Evolutionary conservation across 30 jellyfish, hydroid and myxozoan genomes (phyloP), one percentile per base, ranked within the genome.

Genomic region (Hydractinia echinata): DNA sequence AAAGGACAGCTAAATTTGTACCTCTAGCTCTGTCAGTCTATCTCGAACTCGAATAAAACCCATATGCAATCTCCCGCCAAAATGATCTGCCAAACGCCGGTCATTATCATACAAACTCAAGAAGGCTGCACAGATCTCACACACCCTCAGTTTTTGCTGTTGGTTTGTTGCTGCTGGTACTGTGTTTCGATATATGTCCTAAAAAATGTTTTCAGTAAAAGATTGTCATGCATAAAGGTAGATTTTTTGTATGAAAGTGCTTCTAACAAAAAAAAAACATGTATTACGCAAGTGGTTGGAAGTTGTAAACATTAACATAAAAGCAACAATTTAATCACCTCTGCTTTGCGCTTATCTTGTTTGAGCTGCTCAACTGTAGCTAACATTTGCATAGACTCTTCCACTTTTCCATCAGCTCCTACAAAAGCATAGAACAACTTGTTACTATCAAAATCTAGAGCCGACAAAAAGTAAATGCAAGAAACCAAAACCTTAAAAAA

Each of bases 321-420:
- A 6, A 8, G 70, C 84, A 30, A 30, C 44, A 30, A 30, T 30
- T 30, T 30, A 30, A 30, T 4, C 54, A 94, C 99, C 95, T 94
- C 99, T 5, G 99, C 99, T 76, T 85, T 88, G 61, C 99, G 62
- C 56, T 94, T 94, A 78, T 94, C 87, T 10, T 81, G 79, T 64
- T 94, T 94, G 15, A 94, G 79, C 76, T 92, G 97, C 13, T 94
- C 99, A 13, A 94, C 96, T 68, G 84, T 92, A 50, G 82, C 82
- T 89, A 85, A 86, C 82, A 94, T 64, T 4, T 94, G 90, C 89
- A 94, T 81, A 30, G 99, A 94, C 85, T 94, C 99, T 67, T 94
- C 99, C 55, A 94, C 96, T 20, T 94, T 94, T 20, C 99, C 99
- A 20, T 85, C 99, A 54, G 99, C 99, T 39, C 99, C 99, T 94